These are phyloP conservation scores for Erythrocercus mccallii DNA, from an alignment of 2,113 vertebrate species.

Conservation along the genomic window DNA sequence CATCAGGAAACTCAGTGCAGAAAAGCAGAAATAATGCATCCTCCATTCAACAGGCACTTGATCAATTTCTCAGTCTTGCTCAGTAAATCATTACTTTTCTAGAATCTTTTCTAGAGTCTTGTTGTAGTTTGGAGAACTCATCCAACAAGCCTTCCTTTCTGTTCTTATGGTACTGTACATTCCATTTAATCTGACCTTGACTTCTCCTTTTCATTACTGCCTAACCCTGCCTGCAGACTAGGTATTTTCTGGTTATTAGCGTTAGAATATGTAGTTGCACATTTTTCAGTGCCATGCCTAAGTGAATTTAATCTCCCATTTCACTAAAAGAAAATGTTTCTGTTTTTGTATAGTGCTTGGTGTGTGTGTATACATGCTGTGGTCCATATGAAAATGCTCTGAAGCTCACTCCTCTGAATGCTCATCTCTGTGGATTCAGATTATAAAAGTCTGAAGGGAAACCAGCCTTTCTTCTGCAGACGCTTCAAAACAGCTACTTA, in stretches of 20 bases:
- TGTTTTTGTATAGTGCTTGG: neutral
- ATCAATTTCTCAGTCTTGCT: neutral
- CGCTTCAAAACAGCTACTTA: neutral
- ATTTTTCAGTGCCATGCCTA: neutral
- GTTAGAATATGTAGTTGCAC: neutral
- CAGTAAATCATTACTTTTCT: neutral
- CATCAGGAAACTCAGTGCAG: neutral
- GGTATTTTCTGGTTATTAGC: neutral
- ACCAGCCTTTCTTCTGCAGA: neutral
- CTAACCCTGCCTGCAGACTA: neutral
- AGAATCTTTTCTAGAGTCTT: neutral
- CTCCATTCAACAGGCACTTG: neutral
- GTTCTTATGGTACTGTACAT: neutral
- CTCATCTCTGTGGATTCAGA: neutral
- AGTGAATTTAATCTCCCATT: neutral
- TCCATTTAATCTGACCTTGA: neutral
- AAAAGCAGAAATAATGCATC: neutral
- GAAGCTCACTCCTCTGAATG: neutral
- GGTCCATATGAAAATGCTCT: neutral
- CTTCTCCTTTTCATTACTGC: neutral
- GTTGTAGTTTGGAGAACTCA: neutral
- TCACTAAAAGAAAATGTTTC: neutral
- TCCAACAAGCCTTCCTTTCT: neutral
- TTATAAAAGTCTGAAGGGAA: neutral
- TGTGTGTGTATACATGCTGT: rapidly evolving